Evolutionary conservation across 2,888 invertebrate species (phyloP), one percentile per base, ranked within the genome.

Genomic region (Tetragnatha montana): DNA sequence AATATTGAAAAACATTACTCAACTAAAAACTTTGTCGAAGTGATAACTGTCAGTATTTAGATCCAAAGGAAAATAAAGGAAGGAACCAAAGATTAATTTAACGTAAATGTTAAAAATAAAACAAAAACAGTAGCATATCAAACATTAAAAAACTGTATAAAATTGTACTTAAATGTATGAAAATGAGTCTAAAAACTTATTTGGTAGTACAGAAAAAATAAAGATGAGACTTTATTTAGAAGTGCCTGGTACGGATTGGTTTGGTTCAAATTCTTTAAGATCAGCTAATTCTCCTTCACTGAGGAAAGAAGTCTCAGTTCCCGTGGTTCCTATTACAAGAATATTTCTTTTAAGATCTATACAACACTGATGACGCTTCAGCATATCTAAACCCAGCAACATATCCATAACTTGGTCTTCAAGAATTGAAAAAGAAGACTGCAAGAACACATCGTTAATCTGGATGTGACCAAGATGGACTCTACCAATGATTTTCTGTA

Each of bases 331-430:
- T 92, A 99, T 99, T 91, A 95, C 95, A 60, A 99, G 94, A 4
- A 97, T 95, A 94, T 98, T 98, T 78, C 95, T 95, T 93, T 97
- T 96, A 92, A 99, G 94, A 94, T 99, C 98, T 92, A 99, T 98
- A 92, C 96, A 96, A 94, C 98, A 99, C 96, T 97, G 98, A 95
- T 99, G 99, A 92, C 99, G 95, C 94, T 97, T 98, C 0, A 99
- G 95, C 98, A 99, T 99, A 93, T 99, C 99, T 85, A 99, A 95
- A 0, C 99, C 99, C 17, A 99, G 95, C 88, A 99, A 94, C 98
- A 99, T 98, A 93, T 99, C 99, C 98, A 99, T 98, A 0, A 98
- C 97, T 93, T 99, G 99, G 92, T 99, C 97, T 93, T 98, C 97
- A 78, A 99, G 95, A 70, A 99, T 98, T 51, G 98, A 98, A 94